Percentiles rank a stretch among this genome's conserved stretches.
phyloP scores from a whole-genome alignment of 2,888 invertebrate genomes.

The Azorinus chamasolen region DNA sequence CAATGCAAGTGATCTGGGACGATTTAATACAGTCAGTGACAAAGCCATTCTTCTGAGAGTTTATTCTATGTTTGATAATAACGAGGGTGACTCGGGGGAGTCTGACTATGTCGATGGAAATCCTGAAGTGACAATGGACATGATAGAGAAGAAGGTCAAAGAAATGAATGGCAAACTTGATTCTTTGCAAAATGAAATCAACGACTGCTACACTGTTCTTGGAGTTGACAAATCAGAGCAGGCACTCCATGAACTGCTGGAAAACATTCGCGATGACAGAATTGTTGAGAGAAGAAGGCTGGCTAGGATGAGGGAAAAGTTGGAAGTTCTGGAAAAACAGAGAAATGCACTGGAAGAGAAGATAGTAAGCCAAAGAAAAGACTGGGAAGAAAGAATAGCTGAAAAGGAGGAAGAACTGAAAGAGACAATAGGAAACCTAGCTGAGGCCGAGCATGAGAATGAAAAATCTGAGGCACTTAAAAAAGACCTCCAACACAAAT shows the following conservation, averaged over 20 bases:
- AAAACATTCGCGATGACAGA: constrained; percentile 3
- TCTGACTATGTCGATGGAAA: constrained; percentile 24
- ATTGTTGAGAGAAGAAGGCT: constrained; percentile 29
- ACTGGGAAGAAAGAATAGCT: constrained; percentile 34
- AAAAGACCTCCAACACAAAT: constrained; percentile 43
- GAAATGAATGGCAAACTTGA: constrained; percentile 37
- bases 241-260: constrained; percentile 46
- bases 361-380: constrained; percentile 28
- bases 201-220: constrained; percentile 45
- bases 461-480: constrained; percentile 52
- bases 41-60: constrained; percentile 37
- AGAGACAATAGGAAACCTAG: constrained; percentile 21
- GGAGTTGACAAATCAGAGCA: constrained; percentile 34
- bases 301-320: constrained; percentile 20
- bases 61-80: constrained; percentile 23
- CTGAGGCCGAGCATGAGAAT: constrained; percentile 32
- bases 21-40: constrained; percentile 11
- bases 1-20: constrained; percentile 31
- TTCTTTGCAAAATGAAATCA: constrained; percentile 47
- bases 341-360: constrained; percentile 26
- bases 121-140: constrained; percentile 43
- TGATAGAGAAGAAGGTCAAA: constrained; percentile 43
- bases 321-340: constrained; percentile 6
- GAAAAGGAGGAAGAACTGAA: constrained; percentile 38
- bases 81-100: neutral